Evolutionary conservation across 2,888 invertebrate species (phyloP).

Genomic region (Epinotia nisella): DNA sequence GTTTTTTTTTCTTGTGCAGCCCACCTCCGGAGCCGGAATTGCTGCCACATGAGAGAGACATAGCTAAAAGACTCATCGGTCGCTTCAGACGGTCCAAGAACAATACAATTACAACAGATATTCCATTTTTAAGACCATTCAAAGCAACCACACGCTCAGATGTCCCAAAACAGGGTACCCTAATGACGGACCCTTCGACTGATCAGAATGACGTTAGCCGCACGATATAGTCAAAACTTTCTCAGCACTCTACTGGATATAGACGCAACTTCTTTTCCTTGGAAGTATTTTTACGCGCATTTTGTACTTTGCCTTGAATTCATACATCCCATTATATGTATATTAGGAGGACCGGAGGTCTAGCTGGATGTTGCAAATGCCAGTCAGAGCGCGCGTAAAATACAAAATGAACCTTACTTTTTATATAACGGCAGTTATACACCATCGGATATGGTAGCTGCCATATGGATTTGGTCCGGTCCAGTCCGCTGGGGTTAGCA

Average conservation of each 20-base stretch:
- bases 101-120: constrained; percentile 18
- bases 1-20: constrained; percentile 8
- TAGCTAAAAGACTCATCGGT: constrained; percentile 40
- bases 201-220: constrained; percentile 1
- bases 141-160: constrained; percentile 1
- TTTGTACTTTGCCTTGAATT: not conserved
- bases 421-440: not conserved
- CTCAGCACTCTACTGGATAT: not conserved
- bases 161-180: not conserved
- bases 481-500: not conserved
- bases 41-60: constrained; percentile 39
- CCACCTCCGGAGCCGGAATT: constrained; percentile 33
- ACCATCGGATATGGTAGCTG: not conserved
- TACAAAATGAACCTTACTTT: not conserved
- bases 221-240: constrained; percentile 6
- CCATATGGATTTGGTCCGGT: not conserved
- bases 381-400: not conserved
- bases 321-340: not conserved
- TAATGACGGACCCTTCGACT: not conserved
- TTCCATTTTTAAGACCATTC: constrained; percentile 35
- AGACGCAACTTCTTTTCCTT: not conserved
- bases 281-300: not conserved
- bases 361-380: too few species aligned
- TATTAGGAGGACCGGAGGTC: not conserved
- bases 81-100: constrained; percentile 40